These are phyloP conservation scores for Drosophila tropicalis DNA, from an alignment of 1,140 invertebrate species.

Conservation along the genomic window DNA sequence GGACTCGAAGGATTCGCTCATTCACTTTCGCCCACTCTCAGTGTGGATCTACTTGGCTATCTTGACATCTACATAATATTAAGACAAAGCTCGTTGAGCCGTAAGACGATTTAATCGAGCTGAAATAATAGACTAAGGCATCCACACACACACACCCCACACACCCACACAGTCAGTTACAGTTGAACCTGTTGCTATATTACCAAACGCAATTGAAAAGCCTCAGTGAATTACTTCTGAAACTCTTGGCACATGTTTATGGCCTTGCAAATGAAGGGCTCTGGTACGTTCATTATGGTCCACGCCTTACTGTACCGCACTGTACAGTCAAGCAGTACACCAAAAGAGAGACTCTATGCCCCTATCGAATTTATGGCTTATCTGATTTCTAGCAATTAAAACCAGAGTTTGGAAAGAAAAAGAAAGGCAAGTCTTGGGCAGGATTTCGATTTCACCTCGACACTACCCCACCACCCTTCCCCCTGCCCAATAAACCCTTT, in stretches of 20 bases:
- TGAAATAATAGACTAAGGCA: conserved; percentile 78
- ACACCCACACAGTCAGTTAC: conserved; percentile 5
- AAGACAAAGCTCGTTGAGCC: conserved; percentile 80
- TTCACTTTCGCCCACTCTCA: neutral
- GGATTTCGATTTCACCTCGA: neutral
- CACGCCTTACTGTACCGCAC: conserved; percentile 9
- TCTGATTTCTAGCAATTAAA: conserved; percentile 69
- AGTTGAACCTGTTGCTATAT: conserved; percentile 38
- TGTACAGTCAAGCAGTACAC: neutral
- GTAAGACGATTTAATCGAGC: conserved; percentile 81
- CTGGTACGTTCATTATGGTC: neutral
- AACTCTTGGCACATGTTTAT: neutral
- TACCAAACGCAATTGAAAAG: conserved; percentile 7
- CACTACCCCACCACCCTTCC: neutral
- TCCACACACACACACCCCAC: conserved; percentile 2
- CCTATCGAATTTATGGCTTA: conserved; percentile 64
- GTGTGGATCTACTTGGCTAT: conserved; percentile 38
- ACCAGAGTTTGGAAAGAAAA: conserved; percentile 5
- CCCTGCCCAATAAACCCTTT: neutral
- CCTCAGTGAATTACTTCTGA: neutral
- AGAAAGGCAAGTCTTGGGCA: conserved; percentile 6
- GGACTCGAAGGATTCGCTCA: conserved; percentile 43
- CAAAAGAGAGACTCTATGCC: conserved; percentile 31
- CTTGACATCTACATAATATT: conserved; percentile 81
- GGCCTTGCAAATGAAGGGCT: neutral